Evolutionary conservation across 1,140 invertebrate genomes (phyloP).

Genomic region (Colletes gigas): DNA sequence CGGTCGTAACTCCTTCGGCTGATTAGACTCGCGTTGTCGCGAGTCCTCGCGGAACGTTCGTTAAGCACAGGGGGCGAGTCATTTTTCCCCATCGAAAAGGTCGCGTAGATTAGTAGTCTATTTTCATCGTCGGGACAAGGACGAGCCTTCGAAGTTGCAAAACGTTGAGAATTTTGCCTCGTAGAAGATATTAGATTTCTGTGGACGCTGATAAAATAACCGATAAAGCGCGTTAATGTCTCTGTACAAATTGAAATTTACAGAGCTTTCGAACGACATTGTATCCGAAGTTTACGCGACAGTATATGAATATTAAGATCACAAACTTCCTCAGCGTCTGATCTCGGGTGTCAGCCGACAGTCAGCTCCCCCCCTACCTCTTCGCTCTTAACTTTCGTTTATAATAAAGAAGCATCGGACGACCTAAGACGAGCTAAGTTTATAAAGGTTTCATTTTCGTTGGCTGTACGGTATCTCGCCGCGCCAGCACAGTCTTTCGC

Average conservation of each 20-base stretch:
- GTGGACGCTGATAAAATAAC: slow-evolving; percentile 24
- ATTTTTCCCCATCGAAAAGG: background rate
- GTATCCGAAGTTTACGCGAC: background rate
- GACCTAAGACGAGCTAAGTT: slow-evolving; percentile 18
- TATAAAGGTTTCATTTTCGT: slow-evolving; percentile 26
- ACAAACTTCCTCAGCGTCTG: slow-evolving; percentile 35
- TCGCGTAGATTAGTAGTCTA: background rate
- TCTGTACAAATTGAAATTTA: background rate
- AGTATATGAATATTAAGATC: slow-evolving; percentile 37
- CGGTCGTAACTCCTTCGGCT: slow-evolving; percentile 13
- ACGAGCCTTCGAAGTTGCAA: too few relatives aligned
- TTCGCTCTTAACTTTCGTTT: slow-evolving; percentile 39
- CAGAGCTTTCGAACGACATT: background rate
- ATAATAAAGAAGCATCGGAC: slow-evolving; percentile 13
- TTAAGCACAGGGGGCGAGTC: too few relatives aligned
- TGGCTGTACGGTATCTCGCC: background rate
- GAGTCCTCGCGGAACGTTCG: background rate
- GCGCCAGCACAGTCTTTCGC: slow-evolving; percentile 7
- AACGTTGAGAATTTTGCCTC: too few relatives aligned
- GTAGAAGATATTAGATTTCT: too few relatives aligned
- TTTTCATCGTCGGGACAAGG: background rate
- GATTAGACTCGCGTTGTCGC: background rate
- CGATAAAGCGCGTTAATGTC: background rate
- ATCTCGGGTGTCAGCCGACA: slow-evolving; percentile 31
- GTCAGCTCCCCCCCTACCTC: too few relatives aligned